Base-by-base conservation (phyloP, 92 coral and sea anemone genomes). In the Zoanthus sansibaricus region DNA sequence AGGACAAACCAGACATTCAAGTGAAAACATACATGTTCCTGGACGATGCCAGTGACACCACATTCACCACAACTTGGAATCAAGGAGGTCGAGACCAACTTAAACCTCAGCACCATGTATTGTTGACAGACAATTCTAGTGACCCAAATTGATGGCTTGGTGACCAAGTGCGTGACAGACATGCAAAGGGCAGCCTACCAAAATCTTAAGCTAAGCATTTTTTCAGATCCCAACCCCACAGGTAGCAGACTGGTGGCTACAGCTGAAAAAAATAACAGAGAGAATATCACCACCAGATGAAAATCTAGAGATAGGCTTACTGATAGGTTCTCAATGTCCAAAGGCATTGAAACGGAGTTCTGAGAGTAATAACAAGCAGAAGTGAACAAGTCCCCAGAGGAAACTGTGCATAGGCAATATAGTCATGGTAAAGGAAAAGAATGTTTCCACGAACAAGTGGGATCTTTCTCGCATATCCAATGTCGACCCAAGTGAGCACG, bases 31-130 rank as follows among this genome's bases (percentile, higher is more conserved):
- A 89, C n/a, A 86, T 75, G 7, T 78, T 89, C 33, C 64, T 89
- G 45, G 92, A 89, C 46, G 91, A 83, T 77, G 91, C 80, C 11
- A 89, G 91, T 62, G 91, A 89, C 86, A 83, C 88, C 70, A 89
- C 88, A 6, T 89, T 89, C 67, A 52, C 77, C 13, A 83, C 83
- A 75, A 18, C 88, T 83, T 9, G 85, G 88, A 9, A 33, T 83
- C 5, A 58, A 71, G 37, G 89, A 87, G 18, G 68, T 71, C 10
- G 77, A 85, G 20, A 47, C 89, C 82, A 71, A 49, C 8, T 42
- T 88, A 18, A 88, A 54, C 20, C 77, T 88, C 32, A 82, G 78
- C 79, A 88, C 88, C 66, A 85, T 89, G 92, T 77, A 44, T 20
- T 88, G 86, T 64, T 58, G 44, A 66, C 75, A 82, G 62, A 52